Conservation (phyloP, 2,797 vertebrate genomes). For the Takifugu ocellatus region DNA sequence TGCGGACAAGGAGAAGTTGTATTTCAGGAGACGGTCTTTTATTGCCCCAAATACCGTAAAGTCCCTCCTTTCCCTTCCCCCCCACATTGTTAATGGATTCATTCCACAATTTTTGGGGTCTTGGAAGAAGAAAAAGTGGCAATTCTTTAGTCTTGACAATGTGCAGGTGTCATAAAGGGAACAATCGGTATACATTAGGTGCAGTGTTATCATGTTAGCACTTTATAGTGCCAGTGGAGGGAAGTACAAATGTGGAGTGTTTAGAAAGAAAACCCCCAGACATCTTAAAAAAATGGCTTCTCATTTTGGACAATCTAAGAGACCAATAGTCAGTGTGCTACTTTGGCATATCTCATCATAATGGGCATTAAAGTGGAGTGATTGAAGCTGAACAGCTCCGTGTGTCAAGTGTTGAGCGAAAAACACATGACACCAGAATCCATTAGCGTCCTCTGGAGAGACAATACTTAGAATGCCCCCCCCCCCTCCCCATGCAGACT, state of each 20-base stretch:
- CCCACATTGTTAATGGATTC: slow-evolving; percentile 61
- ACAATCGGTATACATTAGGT: slow-evolving; percentile 6
- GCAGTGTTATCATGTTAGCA: slow-evolving; percentile 8
- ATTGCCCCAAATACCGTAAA: slow-evolving; percentile 61
- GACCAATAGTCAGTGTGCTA: slow-evolving; percentile 73
- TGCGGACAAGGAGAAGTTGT: slow-evolving; percentile 70
- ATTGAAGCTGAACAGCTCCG: slow-evolving; percentile 80
- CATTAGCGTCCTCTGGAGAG: slow-evolving; percentile 87
- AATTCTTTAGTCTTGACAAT: slow-evolving; percentile 19
- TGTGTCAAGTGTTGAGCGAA: slow-evolving; percentile 86
- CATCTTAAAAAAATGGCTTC: slow-evolving; percentile 51
- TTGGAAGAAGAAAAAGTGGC: slow-evolving; percentile 45
- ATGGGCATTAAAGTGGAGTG: slow-evolving; percentile 85
- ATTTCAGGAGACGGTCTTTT: slow-evolving; percentile 62
- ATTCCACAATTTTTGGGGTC: slow-evolving; percentile 50
- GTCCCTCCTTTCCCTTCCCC: slow-evolving; percentile 27
- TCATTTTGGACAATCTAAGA: slow-evolving; percentile 71
- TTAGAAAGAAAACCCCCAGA: slow-evolving; percentile 23
- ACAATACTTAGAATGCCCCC: slow-evolving; percentile 83
- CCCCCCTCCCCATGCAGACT: slow-evolving; percentile 19
- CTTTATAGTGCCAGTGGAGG: slow-evolving; percentile 1
- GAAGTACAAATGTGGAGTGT: slow-evolving; percentile 22
- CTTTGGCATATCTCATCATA: slow-evolving; percentile 78
- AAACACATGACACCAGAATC: slow-evolving; percentile 86
- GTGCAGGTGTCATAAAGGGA: slow-evolving; percentile 1